Evolutionary conservation across 2,888 invertebrate genomes (phyloP).

Genomic region (Erynnis tages): DNA sequence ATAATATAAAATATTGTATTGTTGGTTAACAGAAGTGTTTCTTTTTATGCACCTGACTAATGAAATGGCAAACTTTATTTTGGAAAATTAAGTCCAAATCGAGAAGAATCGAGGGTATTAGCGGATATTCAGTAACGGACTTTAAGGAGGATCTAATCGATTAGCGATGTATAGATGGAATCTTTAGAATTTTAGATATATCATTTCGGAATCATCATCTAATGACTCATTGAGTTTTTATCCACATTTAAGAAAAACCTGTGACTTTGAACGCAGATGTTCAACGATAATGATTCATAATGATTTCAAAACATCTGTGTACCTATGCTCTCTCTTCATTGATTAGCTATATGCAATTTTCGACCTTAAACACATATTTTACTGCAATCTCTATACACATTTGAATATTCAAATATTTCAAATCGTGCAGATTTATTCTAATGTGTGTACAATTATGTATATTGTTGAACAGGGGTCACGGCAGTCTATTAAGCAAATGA

Average conservation of each 20-base stretch:
- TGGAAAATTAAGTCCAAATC: no score
- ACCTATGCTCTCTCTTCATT: constrained; percentile 39
- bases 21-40: no score
- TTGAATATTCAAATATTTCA: constrained; percentile 17
- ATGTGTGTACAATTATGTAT: constrained; percentile 37
- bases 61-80: no score
- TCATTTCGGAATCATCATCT: no score
- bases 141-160: no score
- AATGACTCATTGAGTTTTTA: not conserved
- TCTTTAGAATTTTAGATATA: no score
- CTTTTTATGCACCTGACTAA: no score
- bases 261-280: not conserved
- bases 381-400: constrained; percentile 10
- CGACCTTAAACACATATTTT: constrained; percentile 22
- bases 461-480: constrained; percentile 42
- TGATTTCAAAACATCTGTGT: constrained; percentile 15
- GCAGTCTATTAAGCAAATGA: no score
- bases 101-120: no score
- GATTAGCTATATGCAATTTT: constrained; percentile 30
- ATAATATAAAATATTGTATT: no score
- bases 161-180: no score
- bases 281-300: constrained; percentile 15
- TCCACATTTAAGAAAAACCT: not conserved
- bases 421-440: constrained; percentile 36
- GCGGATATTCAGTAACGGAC: no score